Evolutionary conservation across 2,888 invertebrate genomes (phyloP).

Genomic region (Thereva unica): DNA sequence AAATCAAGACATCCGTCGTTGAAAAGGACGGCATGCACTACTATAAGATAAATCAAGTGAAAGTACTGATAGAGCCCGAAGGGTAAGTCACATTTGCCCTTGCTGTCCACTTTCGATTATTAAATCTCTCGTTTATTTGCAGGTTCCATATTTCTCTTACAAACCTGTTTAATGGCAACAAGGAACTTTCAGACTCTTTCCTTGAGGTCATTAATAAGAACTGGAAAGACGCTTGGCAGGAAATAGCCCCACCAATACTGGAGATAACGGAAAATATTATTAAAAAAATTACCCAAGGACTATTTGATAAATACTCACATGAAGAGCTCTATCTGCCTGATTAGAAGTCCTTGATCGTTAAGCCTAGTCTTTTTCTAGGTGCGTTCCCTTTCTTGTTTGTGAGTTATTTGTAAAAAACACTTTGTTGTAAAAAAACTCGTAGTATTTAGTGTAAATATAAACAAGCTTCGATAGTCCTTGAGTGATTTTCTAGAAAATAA

Average conservation of each 20-base stretch:
- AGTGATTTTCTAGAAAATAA: no score
- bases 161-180: slow-evolving; percentile 36
- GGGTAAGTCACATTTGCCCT: slow-evolving; percentile 6
- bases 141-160: slow-evolving; percentile 41
- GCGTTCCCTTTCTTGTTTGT: no score
- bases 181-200: slow-evolving; percentile 6
- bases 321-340: slow-evolving; percentile 19
- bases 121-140: background rate
- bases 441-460: no score
- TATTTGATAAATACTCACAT: slow-evolving; percentile 44
- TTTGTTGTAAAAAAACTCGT: no score
- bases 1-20: no score
- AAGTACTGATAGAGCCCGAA: slow-evolving; percentile 31
- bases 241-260: slow-evolving; percentile 45
- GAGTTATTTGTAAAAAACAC: no score
- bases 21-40: no score
- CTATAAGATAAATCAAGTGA: slow-evolving; percentile 23
- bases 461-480: no score
- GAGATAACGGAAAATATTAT: slow-evolving; percentile 46
- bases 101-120: background rate
- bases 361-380: no score
- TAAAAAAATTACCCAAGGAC: slow-evolving; percentile 47
- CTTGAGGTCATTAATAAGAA: slow-evolving; percentile 38
- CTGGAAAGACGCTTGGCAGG: slow-evolving; percentile 47
- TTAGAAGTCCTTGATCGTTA: background rate